phyloP scores from a whole-genome alignment of 2,888 invertebrate genomes.

The Microdon myrmicae region DNA sequence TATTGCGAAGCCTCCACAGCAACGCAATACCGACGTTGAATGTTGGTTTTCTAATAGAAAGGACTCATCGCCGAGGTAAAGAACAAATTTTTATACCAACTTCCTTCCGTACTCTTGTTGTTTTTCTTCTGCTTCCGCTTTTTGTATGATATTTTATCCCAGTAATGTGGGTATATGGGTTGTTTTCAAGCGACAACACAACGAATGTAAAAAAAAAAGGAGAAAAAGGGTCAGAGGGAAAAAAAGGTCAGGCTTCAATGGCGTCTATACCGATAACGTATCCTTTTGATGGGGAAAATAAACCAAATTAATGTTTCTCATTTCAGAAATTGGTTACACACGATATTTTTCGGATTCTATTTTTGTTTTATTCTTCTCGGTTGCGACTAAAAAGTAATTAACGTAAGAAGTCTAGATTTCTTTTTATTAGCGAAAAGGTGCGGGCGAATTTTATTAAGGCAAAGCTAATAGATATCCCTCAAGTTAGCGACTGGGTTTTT shows the following conservation, averaged over 20 bases:
- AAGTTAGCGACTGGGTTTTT: no score
- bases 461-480: no score
- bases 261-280: no score
- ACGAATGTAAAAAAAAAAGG: no score
- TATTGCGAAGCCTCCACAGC: conserved; percentile 22
- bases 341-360: conserved; percentile 9
- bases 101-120: conserved; percentile 1
- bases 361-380: background rate
- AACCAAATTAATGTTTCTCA: conserved; percentile 31
- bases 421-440: conserved; percentile 5
- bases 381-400: conserved; percentile 30
- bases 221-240: no score
- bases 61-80: conserved; percentile 32
- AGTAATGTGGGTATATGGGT: conserved; percentile 28
- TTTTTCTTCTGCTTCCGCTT: conserved; percentile 1
- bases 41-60: background rate
- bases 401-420: conserved; percentile 8
- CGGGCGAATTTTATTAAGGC: conserved; percentile 29
- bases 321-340: conserved; percentile 10
- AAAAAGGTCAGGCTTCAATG: no score
- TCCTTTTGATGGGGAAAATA: conserved; percentile 27
- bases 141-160: conserved; percentile 7
- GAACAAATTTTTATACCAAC: conserved; percentile 7
- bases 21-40: conserved; percentile 4
- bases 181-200: conserved; percentile 34